Evolutionary conservation across 2,888 invertebrate species (phyloP).

Genomic region (Panopea generosa): DNA sequence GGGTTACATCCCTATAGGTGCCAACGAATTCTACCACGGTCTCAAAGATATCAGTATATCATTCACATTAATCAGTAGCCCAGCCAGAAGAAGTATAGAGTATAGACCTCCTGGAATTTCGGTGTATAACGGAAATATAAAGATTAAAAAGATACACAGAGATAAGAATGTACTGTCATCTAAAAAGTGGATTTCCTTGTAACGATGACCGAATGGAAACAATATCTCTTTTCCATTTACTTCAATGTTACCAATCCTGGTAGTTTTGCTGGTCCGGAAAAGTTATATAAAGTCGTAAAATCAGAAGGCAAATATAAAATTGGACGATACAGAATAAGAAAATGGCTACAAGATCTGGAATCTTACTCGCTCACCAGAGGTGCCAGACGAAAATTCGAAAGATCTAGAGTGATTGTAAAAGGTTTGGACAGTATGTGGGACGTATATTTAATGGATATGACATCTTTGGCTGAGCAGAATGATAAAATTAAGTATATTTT

Average conservation of each 20-base stretch:
- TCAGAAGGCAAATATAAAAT: slow-evolving; percentile 19
- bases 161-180: too few relatives aligned
- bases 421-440: slow-evolving; percentile 18
- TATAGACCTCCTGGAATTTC: neutral
- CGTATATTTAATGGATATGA: slow-evolving; percentile 27
- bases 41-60: too few relatives aligned
- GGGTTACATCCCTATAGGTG: too few relatives aligned
- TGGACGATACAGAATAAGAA: slow-evolving; percentile 3
- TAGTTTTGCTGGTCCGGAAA: slow-evolving; percentile 14
- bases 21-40: too few relatives aligned
- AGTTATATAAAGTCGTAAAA: slow-evolving; percentile 22
- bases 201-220: slow-evolving; percentile 27
- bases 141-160: too few relatives aligned
- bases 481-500: too few relatives aligned
- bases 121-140: too few relatives aligned
- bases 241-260: slow-evolving; percentile 9
- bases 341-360: slow-evolving; percentile 26
- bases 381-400: slow-evolving; percentile 6
- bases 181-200: slow-evolving; percentile 3
- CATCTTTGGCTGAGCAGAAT: neutral
- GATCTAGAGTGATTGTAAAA: slow-evolving; percentile 7
- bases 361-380: slow-evolving; percentile 18
- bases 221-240: slow-evolving; percentile 18
- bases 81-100: neutral
- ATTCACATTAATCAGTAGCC: too few relatives aligned